Conservation (phyloP, 2,797 vertebrate genomes). For the Uromys caudimaculatus region DNA sequence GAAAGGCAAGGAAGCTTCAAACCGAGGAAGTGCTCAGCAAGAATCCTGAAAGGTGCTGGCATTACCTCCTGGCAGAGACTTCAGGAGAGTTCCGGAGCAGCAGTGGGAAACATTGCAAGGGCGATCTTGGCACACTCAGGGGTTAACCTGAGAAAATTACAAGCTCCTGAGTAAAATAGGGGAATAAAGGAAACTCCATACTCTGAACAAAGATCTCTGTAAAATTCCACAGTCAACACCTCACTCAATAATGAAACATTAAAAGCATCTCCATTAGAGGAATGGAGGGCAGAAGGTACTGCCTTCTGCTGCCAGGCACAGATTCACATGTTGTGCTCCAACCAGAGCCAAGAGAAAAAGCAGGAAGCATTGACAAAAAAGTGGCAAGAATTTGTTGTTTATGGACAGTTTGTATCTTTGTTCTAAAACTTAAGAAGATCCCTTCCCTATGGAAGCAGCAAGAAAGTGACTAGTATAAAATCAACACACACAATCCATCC, state of each 20-base stretch:
- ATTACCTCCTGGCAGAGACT: neutral
- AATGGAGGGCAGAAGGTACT: neutral
- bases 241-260: neutral
- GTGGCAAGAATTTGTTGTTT: neutral
- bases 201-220: neutral
- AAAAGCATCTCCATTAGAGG: neutral
- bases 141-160: neutral
- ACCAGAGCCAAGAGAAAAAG: neutral
- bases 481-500: neutral
- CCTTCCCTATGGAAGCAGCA: neutral
- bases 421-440: neutral
- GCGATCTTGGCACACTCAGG: neutral
- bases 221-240: neutral
- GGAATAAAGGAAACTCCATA: neutral
- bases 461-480: neutral
- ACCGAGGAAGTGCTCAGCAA: accelerated
- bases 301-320: neutral
- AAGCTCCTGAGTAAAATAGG: neutral
- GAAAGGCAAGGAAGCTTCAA: neutral
- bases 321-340: neutral
- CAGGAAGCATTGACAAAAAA: neutral
- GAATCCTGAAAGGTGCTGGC: neutral
- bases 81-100: neutral
- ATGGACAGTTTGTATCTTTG: neutral
- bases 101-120: neutral